Evolutionary conservation across 2,888 invertebrate species (phyloP).

Genomic region (Pediacus dermestoides): DNA sequence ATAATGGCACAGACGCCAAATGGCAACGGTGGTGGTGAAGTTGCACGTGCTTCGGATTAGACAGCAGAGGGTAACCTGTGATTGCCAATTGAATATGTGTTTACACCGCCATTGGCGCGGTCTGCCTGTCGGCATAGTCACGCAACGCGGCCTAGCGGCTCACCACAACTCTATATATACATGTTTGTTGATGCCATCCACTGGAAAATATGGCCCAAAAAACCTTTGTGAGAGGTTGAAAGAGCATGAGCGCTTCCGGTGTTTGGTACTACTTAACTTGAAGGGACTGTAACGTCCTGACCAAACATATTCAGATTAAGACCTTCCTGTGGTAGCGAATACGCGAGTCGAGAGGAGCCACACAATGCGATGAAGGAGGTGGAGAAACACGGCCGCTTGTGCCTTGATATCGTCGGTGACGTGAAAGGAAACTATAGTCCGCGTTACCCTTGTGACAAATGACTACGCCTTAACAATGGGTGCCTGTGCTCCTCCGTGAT

Average conservation of each 20-base stretch:
- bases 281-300: too few species aligned
- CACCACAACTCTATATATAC: too few species aligned
- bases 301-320: conserved; percentile 25
- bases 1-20: conserved; percentile 26
- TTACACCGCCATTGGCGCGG: conserved; percentile 5
- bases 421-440: conserved; percentile 29
- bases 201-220: too few species aligned
- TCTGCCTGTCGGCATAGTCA: conserved; percentile 5
- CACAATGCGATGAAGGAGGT: conserved; percentile 2
- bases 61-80: conserved; percentile 21
- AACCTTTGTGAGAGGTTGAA: too few species aligned
- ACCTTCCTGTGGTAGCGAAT: conserved; percentile 20
- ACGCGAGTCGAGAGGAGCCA: not conserved
- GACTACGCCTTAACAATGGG: conserved; percentile 26
- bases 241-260: too few species aligned
- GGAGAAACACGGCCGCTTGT: conserved; percentile 12
- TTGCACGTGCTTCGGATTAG: conserved; percentile 24
- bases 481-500: conserved; percentile 17
- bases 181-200: too few species aligned
- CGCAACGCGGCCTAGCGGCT: too few species aligned
- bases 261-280: too few species aligned
- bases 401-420: conserved; percentile 25
- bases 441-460: conserved; percentile 29
- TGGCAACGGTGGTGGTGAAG: conserved; percentile 22
- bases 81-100: conserved; percentile 18